phyloP scores from a whole-genome alignment of 2,888 invertebrate species.

The Ypsolopha sequella region DNA sequence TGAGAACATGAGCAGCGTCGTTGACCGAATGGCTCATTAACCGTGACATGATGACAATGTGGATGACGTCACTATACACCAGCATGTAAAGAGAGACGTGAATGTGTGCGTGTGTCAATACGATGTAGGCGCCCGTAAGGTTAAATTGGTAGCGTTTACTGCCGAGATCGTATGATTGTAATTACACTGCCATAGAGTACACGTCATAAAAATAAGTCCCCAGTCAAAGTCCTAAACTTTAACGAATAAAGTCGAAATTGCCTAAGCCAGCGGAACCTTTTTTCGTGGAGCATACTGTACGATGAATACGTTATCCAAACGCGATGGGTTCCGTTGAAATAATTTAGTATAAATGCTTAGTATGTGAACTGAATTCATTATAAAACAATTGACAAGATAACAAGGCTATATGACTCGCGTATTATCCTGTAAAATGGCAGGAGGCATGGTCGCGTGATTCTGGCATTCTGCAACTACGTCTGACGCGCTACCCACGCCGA shows the following conservation, averaged over 20 bases:
- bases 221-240: too few species aligned
- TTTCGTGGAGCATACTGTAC: not conserved
- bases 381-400: too few species aligned
- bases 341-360: not conserved
- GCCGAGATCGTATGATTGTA: conserved; percentile 22
- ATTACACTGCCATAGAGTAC: conserved; percentile 12
- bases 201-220: too few species aligned
- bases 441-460: too few species aligned
- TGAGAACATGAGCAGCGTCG: conserved; percentile 15
- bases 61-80: conserved; percentile 51
- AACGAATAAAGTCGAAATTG: too few species aligned
- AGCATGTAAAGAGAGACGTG: conserved; percentile 34
- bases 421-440: too few species aligned
- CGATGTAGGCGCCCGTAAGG: conserved; percentile 32
- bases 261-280: too few species aligned
- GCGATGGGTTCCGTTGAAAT: not conserved
- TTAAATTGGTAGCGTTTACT: conserved; percentile 24
- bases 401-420: too few species aligned
- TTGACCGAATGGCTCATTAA: conserved; percentile 52
- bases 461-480: too few species aligned
- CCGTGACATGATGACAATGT: conserved; percentile 62
- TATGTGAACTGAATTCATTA: too few species aligned
- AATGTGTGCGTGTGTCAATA: conserved; percentile 26
- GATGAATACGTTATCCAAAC: not conserved
- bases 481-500: too few species aligned